Evolutionary conservation across 2,888 invertebrate species (phyloP), one percentile per base, ranked within the genome.

Genomic region (Dolichopus griseipennis): DNA sequence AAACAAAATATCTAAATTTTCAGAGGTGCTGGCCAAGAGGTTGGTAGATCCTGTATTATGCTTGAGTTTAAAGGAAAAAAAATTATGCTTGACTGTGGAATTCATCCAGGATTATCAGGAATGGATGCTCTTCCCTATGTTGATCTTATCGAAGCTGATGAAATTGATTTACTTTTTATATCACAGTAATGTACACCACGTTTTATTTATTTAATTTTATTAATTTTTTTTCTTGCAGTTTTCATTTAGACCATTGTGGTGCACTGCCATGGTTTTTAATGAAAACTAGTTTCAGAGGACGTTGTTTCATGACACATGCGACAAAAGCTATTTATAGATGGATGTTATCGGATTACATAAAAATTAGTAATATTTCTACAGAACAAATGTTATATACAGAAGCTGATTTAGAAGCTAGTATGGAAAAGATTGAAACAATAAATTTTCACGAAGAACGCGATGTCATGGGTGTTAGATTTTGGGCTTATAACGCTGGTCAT

Each of bases 271-370:
- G 97, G 96, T 97, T 99, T 79, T 84, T 99, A 37, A 90, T 92
- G 75, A 98, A 98, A 81, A 99, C 99, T 0, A 94, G 93, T 67
- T 98, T 99, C 81, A 95, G 95, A 76, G 97, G 98, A 0, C 87
- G 97, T 63, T 97, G 97, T 79, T 98, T 97, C 79, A 99, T 99
- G 99, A 99, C 99, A 0, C 99, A 99, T 79, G 98, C 99, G 0
- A 97, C 99, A 0, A 99, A 99, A 84, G 98, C 98, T 34, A 99
- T 99, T 76, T 99, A 98, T 80, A 85, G 97, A 72, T 98, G 98
- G 97, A 86, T 99, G 43, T 85, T 99, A 2, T 97, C 98, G 0
- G 99, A 99, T 87, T 99, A 96, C 78, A 97, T 99, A 70, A 98
- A 98, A 90, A 97, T 99, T 71, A 93, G 97, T 79, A 97, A 97